Evolutionary conservation across 2,888 invertebrate genomes (phyloP).

Genomic region (Chrysolina haemoptera): DNA sequence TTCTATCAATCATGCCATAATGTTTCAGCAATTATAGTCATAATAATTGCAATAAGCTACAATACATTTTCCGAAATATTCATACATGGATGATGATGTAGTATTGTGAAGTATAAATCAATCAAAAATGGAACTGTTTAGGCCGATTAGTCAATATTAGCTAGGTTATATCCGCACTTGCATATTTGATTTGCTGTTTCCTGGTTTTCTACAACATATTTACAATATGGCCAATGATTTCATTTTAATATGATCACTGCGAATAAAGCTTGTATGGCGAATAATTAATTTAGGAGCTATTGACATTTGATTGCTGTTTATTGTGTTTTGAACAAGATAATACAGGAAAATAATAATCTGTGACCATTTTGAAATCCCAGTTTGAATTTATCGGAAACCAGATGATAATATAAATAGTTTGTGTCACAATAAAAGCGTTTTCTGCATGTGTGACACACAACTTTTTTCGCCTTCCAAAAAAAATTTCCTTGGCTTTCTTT

Average conservation of each 20-base stretch:
- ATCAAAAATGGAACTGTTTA: not conserved
- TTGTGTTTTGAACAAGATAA: not conserved
- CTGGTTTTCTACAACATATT: not conserved
- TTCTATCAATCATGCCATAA: not conserved
- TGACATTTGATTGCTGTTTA: not conserved
- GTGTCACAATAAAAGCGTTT: too few species aligned
- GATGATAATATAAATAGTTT: too few species aligned
- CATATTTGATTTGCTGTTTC: not conserved
- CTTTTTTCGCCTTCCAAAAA: too few species aligned
- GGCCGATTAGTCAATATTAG: not conserved
- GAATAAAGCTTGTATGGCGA: not conserved
- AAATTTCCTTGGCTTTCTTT: too few species aligned
- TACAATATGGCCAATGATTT: not conserved
- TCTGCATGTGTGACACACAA: too few species aligned
- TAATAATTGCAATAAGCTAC: conserved; percentile 2
- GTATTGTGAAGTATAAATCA: not conserved
- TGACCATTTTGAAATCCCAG: not conserved
- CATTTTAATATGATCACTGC: not conserved
- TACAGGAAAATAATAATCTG: not conserved
- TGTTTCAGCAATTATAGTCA: not conserved
- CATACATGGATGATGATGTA: not conserved
- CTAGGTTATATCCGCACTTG: not conserved
- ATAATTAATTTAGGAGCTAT: not conserved
- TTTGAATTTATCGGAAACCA: too few species aligned
- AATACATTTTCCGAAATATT: not conserved